These are phyloP conservation scores for Pyrgus malvae DNA, from an alignment of 2,888 invertebrate genomes.

Conservation along the genomic window DNA sequence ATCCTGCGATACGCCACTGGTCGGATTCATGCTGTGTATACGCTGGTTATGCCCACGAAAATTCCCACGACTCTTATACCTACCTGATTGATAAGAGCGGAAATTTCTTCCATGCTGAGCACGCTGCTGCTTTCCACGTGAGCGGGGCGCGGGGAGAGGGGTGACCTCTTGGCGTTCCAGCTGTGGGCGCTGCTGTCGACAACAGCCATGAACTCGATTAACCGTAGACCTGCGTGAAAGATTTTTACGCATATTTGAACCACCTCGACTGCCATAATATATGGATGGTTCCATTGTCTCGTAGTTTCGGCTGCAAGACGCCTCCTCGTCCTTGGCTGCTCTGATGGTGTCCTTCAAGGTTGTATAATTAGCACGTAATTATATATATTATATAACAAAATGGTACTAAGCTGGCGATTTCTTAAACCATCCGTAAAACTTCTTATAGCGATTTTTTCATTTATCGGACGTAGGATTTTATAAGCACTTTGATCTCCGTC, in stretches of 20 bases:
- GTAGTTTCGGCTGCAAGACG: constrained; percentile 4
- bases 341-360: constrained; percentile 27
- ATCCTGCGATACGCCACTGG: too few relatives aligned
- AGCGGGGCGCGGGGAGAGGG: too few relatives aligned
- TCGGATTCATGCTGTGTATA: background rate
- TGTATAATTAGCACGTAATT: constrained; percentile 26
- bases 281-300: background rate
- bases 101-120: background rate
- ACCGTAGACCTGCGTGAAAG: too few relatives aligned
- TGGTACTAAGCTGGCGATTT: constrained; percentile 30
- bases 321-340: constrained; percentile 26
- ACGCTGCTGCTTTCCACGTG: background rate
- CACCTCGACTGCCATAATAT: background rate
- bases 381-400: too few relatives aligned
- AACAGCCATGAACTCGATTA: too few relatives aligned
- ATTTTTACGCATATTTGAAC: too few relatives aligned
- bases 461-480: constrained; percentile 29
- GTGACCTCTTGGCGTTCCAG: too few relatives aligned
- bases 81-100: background rate
- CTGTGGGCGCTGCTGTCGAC: too few relatives aligned
- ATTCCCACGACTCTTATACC: background rate
- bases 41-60: background rate
- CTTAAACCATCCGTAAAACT: constrained; percentile 33
- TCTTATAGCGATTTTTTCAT: constrained; percentile 33
- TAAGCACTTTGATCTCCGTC: constrained; percentile 23